phyloP scores from a whole-genome alignment of 2,888 invertebrate genomes.

The Aporophyla nigra region DNA sequence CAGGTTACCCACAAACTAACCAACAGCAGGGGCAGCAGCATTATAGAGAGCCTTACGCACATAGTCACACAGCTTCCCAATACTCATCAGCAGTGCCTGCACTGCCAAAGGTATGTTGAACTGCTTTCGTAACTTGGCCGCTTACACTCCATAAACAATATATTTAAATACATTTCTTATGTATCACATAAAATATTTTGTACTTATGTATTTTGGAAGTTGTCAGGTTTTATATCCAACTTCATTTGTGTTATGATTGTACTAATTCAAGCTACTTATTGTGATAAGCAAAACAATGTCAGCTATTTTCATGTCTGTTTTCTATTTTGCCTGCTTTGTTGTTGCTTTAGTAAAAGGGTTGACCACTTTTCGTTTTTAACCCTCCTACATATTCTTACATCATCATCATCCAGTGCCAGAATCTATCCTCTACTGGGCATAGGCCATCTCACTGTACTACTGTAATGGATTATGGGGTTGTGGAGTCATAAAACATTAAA shows the following conservation, averaged over 20 bases:
- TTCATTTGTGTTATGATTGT: constrained; percentile 42
- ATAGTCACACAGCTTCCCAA: constrained; percentile 77
- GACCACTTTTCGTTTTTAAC: not conserved
- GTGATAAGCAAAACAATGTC: constrained; percentile 83
- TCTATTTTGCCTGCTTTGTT: constrained; percentile 26
- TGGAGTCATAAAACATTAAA: too few species aligned
- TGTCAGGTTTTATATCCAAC: constrained; percentile 3
- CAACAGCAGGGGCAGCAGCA: constrained; percentile 80
- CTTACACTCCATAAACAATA: not conserved
- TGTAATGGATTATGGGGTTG: too few species aligned
- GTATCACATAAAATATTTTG: not conserved
- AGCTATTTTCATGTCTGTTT: constrained; percentile 44
- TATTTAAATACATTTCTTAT: not conserved
- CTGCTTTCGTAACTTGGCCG: constrained; percentile 48
- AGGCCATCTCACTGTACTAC: too few species aligned
- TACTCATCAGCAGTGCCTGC: constrained; percentile 75
- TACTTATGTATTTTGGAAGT: constrained; percentile 11
- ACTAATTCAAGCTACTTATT: constrained; percentile 64
- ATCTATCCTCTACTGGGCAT: too few species aligned
- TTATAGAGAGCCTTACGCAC: constrained; percentile 70
- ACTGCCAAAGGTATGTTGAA: constrained; percentile 81
- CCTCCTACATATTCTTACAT: not conserved
- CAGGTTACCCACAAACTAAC: constrained; percentile 73
- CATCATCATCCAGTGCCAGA: too few species aligned
- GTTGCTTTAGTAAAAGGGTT: constrained; percentile 7